Evolutionary conservation across 2,113 vertebrate species (phyloP).

Genomic region (Actinemys pallida): DNA sequence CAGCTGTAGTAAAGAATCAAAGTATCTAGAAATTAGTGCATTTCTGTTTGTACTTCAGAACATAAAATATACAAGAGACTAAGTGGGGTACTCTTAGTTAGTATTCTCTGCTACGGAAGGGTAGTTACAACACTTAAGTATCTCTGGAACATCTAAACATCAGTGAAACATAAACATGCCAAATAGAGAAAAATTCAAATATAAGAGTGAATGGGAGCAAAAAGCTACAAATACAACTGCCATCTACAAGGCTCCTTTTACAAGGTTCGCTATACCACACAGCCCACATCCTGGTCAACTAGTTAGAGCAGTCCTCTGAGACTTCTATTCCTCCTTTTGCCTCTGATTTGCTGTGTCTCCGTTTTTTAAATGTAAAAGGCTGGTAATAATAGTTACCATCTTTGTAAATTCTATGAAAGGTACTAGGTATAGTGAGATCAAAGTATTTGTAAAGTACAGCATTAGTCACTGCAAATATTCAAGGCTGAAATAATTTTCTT

Average conservation of each 20-base stretch:
- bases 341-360: accelerated
- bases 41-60: background rate
- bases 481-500: background rate
- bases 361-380: background rate
- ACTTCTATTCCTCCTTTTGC: background rate
- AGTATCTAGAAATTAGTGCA: background rate
- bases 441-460: background rate
- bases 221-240: background rate
- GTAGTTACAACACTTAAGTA: background rate
- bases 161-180: background rate
- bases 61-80: background rate
- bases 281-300: background rate
- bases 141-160: background rate
- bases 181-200: accelerated
- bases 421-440: background rate
- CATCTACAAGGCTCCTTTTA: background rate
- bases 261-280: background rate
- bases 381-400: background rate
- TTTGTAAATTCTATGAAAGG: background rate
- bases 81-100: background rate
- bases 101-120: background rate
- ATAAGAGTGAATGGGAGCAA: background rate
- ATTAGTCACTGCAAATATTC: background rate
- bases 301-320: background rate
- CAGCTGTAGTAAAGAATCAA: background rate